Evolutionary conservation across 2,797 vertebrate species (phyloP).

Genomic region (Cynodonichthys magdalenae): DNA sequence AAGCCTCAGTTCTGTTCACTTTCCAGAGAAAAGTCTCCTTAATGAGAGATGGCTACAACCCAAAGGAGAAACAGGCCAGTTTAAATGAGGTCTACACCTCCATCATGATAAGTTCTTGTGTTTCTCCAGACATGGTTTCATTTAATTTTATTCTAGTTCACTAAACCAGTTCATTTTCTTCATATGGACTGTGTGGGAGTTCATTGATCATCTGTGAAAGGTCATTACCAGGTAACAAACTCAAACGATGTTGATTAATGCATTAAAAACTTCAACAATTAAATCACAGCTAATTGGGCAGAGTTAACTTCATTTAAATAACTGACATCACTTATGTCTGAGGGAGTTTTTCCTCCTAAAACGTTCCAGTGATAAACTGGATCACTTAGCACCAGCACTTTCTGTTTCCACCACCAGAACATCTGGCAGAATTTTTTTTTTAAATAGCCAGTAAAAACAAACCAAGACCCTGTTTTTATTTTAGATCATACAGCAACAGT

Average conservation of each 20-base stretch:
- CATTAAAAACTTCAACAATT: too few relatives aligned
- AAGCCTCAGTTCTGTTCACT: slow-evolving; percentile 61
- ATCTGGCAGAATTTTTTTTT: too few relatives aligned
- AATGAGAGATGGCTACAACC: slow-evolving; percentile 59
- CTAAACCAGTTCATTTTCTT: neutral
- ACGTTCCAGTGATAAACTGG: too few relatives aligned
- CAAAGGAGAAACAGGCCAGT: neutral
- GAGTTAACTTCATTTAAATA: too few relatives aligned
- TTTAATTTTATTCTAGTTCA: slow-evolving; percentile 6
- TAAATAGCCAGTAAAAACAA: neutral
- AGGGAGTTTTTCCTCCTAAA: too few relatives aligned
- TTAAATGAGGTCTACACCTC: neutral
- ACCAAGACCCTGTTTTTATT: neutral
- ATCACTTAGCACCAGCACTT: too few relatives aligned
- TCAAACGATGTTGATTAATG: neutral
- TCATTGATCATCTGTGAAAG: neutral
- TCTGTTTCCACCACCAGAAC: too few relatives aligned
- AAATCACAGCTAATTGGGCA: too few relatives aligned
- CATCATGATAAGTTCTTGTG: neutral
- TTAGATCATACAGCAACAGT: too few relatives aligned
- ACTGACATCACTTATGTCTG: too few relatives aligned
- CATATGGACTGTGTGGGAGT: neutral
- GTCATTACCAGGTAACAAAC: neutral
- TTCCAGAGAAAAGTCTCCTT: slow-evolving; percentile 60
- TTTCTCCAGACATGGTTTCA: slow-evolving; percentile 3